Evolutionary conservation across 1,140 invertebrate genomes (phyloP), one percentile per base, ranked within the genome.

Genomic region (Brachionus plicatilis): DNA sequence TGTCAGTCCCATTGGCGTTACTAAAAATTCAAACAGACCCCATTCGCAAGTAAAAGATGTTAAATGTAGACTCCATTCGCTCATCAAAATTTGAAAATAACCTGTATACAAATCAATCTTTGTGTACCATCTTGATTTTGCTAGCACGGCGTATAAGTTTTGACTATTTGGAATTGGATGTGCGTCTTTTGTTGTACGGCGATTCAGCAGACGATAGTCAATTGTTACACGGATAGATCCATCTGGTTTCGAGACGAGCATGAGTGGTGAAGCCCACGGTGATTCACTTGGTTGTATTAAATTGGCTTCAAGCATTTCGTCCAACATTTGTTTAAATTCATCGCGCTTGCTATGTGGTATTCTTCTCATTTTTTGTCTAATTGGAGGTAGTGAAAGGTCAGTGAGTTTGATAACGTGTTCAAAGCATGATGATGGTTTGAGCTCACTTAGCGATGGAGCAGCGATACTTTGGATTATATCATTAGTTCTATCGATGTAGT

Each of bases 1-100:
- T 33, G 82, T 84, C 17, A 91, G 83, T 37, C 91, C 91, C 85
- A 91, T 91, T 17, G 88, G 88, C 87, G 91, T 86, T 1, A 87
- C 56, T 1, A 53, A 85, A 84, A 90, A 91, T 75, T 88, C 85
- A 50, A 85, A 88, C n/a, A 86, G 84, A 7, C 88, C 88, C 47
- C 83, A 83, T 29, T n/a, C 60, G 86, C 27, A 43, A 0, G 72
- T 45, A 83, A 86, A 85, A 11, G 84, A 82, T 3, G 85, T 86
- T 4, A 78, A 43, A 9, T 72, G 37, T 41, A 56, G 78, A 43
- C 24, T 53, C 5, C 83, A 56, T 50, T 85, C 65, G 24, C 60
- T 78, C 24, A 86, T 50, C 11, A 85, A 80, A 2, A 85, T 85
- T 65, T 86, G 86, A 41, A 85, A 84, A 79, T 86, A 86, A 1